Base-by-base conservation (phyloP, 2,113 vertebrate species). In the Grantiella picta region DNA sequence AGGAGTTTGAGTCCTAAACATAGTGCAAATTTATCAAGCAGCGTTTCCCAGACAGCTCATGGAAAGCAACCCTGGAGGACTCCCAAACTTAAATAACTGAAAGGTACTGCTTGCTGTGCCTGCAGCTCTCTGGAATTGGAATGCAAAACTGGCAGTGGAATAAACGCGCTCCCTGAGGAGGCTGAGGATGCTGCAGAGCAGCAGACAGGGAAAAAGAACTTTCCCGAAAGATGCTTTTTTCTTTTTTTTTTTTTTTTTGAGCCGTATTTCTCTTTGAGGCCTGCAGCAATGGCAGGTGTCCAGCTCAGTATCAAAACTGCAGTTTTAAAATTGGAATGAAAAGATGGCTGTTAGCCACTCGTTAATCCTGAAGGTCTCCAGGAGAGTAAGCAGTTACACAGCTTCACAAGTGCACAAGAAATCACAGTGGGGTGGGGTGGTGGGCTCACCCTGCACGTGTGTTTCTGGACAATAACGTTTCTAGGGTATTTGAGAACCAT, bases 281-380 rank as follows among this genome's bases (percentile, higher is more conserved):
- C 98, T 97, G 96, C 97, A 95, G 96, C 59, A 77, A 78, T 98
- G 97, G 98, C 96, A 66, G 17, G 40, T 63, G 90, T 97, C 97
- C 98, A 98, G 92, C 79, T 94, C 92, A 35, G 68, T 94, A 89
- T 89, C 84, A 94, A 92, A 95, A 89, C 94, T 94, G 90, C 14
- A 0, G 60, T 53, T 95, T 97, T 91, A 79, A 89, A 91, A 91
- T 71, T 79, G 69, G 89, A 95, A 89, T 59, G 69, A 93, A 79
- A 76, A 87, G 81, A 64, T 97, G 87, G 82, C 93, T 92, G 63
- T 94, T 86, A 92, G 95, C 88, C 44, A 59, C 70, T 95, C 4
- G 7, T 75, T 97, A 86, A 91, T 96, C 79, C 86, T 76, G 88
- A 97, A 93, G 27, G 29, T 95, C 96, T 96, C 94, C 68, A 17